Percentiles rank a stretch among this genome's conserved stretches.
Evolutionary conservation across 2,113 vertebrate species (phyloP).

Genomic region (Neopipo cinnamomea): DNA sequence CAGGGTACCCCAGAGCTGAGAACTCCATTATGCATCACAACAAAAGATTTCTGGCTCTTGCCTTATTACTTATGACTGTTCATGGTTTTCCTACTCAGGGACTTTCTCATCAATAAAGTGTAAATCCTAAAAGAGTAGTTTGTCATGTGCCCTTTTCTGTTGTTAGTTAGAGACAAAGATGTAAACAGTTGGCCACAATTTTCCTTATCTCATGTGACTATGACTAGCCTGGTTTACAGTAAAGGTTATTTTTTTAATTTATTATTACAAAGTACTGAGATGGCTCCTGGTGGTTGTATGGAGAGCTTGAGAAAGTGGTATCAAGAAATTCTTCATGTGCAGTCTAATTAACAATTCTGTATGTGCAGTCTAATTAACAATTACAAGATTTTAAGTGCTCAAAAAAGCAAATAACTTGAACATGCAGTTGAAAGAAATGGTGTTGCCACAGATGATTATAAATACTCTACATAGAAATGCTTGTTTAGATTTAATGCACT

Average conservation of each 20-base stretch:
- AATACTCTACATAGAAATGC: neutral
- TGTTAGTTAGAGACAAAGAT: neutral
- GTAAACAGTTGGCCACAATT: neutral
- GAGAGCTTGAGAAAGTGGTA: neutral
- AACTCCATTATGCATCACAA: neutral
- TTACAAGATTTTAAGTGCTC: neutral
- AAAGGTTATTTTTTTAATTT: neutral
- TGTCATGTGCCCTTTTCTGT: neutral
- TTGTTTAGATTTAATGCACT: neutral
- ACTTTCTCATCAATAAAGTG: neutral
- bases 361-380: neutral
- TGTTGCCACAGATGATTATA: neutral
- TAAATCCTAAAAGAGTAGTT: neutral
- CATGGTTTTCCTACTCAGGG: neutral
- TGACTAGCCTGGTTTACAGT: neutral
- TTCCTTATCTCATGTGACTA: neutral
- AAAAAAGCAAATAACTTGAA: neutral
- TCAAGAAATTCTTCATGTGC: neutral
- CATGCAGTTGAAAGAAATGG: neutral
- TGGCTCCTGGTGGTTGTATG: neutral
- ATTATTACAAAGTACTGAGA: neutral
- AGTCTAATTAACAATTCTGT: neutral
- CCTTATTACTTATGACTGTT: fast-evolving
- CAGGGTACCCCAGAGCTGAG: neutral
- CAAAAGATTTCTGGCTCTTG: neutral